These are phyloP conservation scores for Pelodiscus sinensis DNA, from an alignment of 2,113 vertebrate species.

Conservation along the genomic window DNA sequence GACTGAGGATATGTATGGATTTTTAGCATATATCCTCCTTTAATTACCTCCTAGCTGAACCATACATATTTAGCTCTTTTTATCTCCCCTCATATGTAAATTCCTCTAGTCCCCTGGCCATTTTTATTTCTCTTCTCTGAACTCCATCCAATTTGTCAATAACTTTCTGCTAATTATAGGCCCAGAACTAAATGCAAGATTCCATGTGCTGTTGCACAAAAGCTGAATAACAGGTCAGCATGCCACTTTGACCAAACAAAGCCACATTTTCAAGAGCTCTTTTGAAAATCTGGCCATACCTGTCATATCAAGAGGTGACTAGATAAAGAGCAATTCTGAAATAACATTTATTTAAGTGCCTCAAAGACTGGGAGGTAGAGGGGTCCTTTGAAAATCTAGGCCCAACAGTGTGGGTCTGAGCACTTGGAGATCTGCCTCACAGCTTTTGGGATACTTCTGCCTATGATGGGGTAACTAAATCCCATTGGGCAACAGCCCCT, in stretches of 20 bases:
- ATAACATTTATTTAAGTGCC: not conserved
- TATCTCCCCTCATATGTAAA: slow-evolving; percentile 62
- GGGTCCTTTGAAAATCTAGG: not conserved
- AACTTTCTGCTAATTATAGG: slow-evolving; percentile 68
- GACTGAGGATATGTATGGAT: slow-evolving; percentile 37
- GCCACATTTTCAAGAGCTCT: slow-evolving; percentile 45
- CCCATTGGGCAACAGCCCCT: not conserved
- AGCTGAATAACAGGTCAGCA: slow-evolving; percentile 40
- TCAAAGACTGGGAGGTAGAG: not conserved
- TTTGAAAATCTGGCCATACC: slow-evolving; percentile 13
- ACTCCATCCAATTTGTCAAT: slow-evolving; percentile 68
- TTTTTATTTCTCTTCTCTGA: slow-evolving; percentile 66
- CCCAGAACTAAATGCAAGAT: not conserved
- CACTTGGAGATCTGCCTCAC: not conserved
- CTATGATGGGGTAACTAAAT: not conserved
- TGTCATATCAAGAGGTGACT: not conserved
- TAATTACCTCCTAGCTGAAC: slow-evolving; percentile 45
- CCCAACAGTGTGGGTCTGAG: not conserved
- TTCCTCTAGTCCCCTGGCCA: slow-evolving; percentile 55
- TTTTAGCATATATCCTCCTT: slow-evolving; percentile 31
- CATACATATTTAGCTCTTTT: slow-evolving; percentile 25
- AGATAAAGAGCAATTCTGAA: slow-evolving; percentile 2
- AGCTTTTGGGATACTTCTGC: not conserved
- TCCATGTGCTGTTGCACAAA: slow-evolving; percentile 18
- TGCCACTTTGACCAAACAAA: slow-evolving; percentile 22